Conservation (phyloP, 2,113 vertebrate genomes). For the Nerophis lumbriciformis region DNA sequence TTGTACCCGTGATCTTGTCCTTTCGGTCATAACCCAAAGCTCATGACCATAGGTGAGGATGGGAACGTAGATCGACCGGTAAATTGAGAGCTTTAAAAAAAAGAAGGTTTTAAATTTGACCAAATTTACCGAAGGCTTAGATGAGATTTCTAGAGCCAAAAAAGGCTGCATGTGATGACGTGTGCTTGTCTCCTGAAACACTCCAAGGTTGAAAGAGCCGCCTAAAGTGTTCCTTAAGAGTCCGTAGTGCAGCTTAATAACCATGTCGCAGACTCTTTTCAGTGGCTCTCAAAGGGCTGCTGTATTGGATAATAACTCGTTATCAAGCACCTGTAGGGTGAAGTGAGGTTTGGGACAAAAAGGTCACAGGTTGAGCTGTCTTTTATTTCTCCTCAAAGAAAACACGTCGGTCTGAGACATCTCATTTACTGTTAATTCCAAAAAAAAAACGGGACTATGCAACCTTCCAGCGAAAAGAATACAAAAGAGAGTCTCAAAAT, state of each 20-base stretch:
- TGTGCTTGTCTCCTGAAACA: slow-evolving; percentile 41
- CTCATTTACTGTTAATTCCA: slow-evolving; percentile 33
- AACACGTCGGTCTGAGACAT: slow-evolving; percentile 44
- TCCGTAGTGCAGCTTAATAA: slow-evolving; percentile 54
- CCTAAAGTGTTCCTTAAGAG: slow-evolving; percentile 33
- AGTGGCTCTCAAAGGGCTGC: slow-evolving; percentile 44
- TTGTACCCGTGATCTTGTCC: too few species aligned
- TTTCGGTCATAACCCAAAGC: too few species aligned
- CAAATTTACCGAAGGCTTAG: too few species aligned
- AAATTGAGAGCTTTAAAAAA: too few species aligned
- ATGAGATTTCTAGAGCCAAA: too few species aligned
- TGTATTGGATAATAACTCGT: slow-evolving; percentile 68
- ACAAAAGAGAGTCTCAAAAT: too few species aligned
- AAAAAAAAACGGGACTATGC: slow-evolving; percentile 7
- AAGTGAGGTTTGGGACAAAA: slow-evolving; percentile 30
- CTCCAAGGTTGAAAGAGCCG: slow-evolving; percentile 38
- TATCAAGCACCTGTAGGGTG: slow-evolving; percentile 61
- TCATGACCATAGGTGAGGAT: too few species aligned
- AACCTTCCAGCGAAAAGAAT: not conserved
- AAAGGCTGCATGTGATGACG: slow-evolving; percentile 22
- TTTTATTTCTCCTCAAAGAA: slow-evolving; percentile 52
- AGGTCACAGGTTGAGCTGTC: slow-evolving; percentile 54
- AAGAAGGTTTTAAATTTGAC: too few species aligned
- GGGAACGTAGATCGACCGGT: too few species aligned
- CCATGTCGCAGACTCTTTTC: slow-evolving; percentile 37